These are phyloP conservation scores for Acanthurus leucopareius DNA, from an alignment of 2,797 vertebrate genomes.

Conservation along the genomic window DNA sequence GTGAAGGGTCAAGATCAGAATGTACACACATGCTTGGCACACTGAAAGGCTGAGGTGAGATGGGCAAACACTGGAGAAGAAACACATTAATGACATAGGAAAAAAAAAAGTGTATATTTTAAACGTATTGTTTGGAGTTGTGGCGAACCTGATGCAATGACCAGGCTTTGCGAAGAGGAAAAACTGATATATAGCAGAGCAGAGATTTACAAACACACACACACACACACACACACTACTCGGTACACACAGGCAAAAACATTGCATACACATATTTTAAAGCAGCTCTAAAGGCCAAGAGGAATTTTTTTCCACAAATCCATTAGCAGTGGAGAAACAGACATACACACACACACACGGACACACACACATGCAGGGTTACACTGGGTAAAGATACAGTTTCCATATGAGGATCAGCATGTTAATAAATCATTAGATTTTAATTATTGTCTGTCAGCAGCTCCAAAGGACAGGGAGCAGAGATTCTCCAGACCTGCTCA, in stretches of 20 bases:
- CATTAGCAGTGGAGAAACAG: conserved; percentile 76
- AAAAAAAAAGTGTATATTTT: neutral
- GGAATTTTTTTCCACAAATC: conserved; percentile 79
- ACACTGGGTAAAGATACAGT: conserved; percentile 77
- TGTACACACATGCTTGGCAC: neutral
- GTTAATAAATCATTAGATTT: conserved; percentile 88
- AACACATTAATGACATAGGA: neutral
- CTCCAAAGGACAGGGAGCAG: conserved; percentile 75
- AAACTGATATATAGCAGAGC: conserved; percentile 59
- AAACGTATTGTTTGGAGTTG: conserved; percentile 4
- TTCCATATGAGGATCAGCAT: conserved; percentile 79
- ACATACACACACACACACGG: conserved; percentile 13
- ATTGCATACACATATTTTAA: conserved; percentile 44
- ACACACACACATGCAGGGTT: conserved; percentile 2
- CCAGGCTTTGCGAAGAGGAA: conserved; percentile 63
- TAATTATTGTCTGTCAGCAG: conserved; percentile 87
- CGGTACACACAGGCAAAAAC: conserved; percentile 13
- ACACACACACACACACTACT: neutral
- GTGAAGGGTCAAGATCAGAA: conserved; percentile 9
- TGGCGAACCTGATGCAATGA: conserved; percentile 67
- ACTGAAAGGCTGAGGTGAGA: neutral
- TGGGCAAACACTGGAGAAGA: neutral
- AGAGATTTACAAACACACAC: conserved; percentile 33
- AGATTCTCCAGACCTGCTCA: conserved; percentile 83
- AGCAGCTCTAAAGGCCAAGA: conserved; percentile 71